A percentile compares a stretch with the other conserved stretches of the same genome.
These are phyloP conservation scores for Helicoverpa assulta DNA, from an alignment of 2,888 invertebrate genomes.

Conservation along the genomic window DNA sequence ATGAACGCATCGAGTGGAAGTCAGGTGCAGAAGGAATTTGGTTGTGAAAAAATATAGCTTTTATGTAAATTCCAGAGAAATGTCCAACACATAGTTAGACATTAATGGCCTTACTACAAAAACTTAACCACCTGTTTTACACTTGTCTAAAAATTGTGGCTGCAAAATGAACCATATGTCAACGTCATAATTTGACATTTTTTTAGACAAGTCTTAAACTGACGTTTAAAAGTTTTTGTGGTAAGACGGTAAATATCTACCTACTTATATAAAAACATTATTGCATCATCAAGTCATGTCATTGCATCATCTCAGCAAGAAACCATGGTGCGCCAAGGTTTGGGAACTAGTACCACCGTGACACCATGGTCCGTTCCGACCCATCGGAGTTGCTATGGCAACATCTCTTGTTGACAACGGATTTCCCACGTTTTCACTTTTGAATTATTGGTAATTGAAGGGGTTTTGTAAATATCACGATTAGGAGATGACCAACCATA, in stretches of 20 bases:
- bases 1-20: background rate
- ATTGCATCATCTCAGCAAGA: constrained; percentile 3
- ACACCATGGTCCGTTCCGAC: constrained; percentile 36
- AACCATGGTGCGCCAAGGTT: constrained; percentile 18
- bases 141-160: too few relatives aligned
- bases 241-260: too few relatives aligned
- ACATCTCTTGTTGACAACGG: background rate
- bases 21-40: background rate
- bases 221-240: too few relatives aligned
- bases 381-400: constrained; percentile 23
- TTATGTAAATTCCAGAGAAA: too few relatives aligned
- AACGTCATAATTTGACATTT: too few relatives aligned
- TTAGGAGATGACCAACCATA: too few relatives aligned
- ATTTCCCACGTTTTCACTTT: constrained; percentile 50
- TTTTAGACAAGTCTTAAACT: too few relatives aligned
- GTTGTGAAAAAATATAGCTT: background rate
- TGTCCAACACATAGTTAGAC: too few relatives aligned
- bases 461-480: background rate
- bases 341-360: constrained; percentile 4
- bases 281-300: constrained; percentile 21
- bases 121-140: too few relatives aligned
- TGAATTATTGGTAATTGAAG: background rate
- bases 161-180: too few relatives aligned
- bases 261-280: background rate
- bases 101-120: too few relatives aligned